Percentiles rank a stretch among this genome's conserved stretches.
Conservation (phyloP, 2,797 vertebrate genomes). For the Xenentodon cancila region DNA sequence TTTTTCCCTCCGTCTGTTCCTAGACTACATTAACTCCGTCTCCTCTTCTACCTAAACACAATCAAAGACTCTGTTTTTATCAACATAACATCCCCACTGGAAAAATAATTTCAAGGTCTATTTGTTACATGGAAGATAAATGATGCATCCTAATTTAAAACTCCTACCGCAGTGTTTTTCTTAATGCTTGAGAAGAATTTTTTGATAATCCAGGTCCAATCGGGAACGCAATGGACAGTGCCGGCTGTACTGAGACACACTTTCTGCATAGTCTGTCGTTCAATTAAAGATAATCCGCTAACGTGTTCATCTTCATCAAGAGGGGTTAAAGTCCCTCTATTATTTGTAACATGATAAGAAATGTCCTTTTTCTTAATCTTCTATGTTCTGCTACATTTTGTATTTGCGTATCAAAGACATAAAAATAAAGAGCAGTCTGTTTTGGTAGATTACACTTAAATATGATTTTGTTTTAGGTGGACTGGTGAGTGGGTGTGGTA, state of each 20-base stretch:
- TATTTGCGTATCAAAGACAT: too few relatives aligned
- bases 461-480: too few relatives aligned
- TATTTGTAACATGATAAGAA: slow-evolving; percentile 1
- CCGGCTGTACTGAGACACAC: background rate
- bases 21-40: slow-evolving; percentile 50
- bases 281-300: slow-evolving; percentile 5
- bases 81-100: slow-evolving; percentile 57
- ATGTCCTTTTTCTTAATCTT: background rate
- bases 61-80: slow-evolving; percentile 55
- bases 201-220: slow-evolving; percentile 47
- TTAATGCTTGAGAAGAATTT: slow-evolving; percentile 24
- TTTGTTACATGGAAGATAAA: slow-evolving; percentile 59
- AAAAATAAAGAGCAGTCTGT: too few relatives aligned
- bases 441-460: too few relatives aligned
- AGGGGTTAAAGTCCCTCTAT: background rate
- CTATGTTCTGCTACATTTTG: background rate
- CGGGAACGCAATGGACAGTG: slow-evolving; percentile 12
- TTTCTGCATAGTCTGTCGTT: background rate
- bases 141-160: slow-evolving; percentile 50
- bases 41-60: slow-evolving; percentile 55
- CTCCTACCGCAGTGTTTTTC: slow-evolving; percentile 18
- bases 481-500: too few relatives aligned
- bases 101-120: slow-evolving; percentile 76
- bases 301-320: background rate
- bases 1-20: slow-evolving; percentile 13